phyloP scores from a whole-genome alignment of 2,888 invertebrate genomes.

The Dilophus febrilis region DNA sequence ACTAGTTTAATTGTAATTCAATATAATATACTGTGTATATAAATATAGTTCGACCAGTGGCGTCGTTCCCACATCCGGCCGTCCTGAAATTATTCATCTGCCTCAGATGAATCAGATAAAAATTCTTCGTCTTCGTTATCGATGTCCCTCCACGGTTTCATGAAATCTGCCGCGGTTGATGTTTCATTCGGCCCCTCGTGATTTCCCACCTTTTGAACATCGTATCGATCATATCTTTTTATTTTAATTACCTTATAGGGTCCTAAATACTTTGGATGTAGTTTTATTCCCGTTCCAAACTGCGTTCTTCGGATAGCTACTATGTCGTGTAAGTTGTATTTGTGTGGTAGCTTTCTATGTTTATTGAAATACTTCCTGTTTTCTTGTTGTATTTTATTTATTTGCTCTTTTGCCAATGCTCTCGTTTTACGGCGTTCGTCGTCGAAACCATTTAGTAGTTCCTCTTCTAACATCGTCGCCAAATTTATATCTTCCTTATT shows the following conservation, averaged over 20 bases:
- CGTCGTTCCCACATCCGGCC: no score
- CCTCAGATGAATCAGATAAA: no score
- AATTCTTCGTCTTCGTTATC: no score
- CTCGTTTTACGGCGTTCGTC: constrained; percentile 7
- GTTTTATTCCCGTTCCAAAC: constrained; percentile 22
- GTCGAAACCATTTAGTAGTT: constrained; percentile 6
- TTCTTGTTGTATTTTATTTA: constrained; percentile 10
- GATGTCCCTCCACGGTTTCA: no score
- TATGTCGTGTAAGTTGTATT: constrained; percentile 10
- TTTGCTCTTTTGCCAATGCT: constrained; percentile 7
- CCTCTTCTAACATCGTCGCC: constrained; percentile 5
- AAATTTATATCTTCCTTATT: constrained; percentile 11
- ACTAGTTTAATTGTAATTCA: no score
- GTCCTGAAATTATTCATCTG: no score
- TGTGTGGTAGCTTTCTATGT: constrained; percentile 6
- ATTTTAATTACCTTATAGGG: constrained; percentile 17
- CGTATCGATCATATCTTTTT: constrained; percentile 18
- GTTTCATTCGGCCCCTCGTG: no score
- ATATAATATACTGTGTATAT: no score
- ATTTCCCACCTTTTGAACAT: no score
- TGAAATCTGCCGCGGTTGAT: no score
- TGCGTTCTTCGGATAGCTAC: no score
- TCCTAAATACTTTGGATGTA: constrained; percentile 20
- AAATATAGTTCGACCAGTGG: no score
- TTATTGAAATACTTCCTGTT: constrained; percentile 9